Evolutionary conservation across 2,797 vertebrate genomes (phyloP).

Genomic region (Denticeps clupeoides): DNA sequence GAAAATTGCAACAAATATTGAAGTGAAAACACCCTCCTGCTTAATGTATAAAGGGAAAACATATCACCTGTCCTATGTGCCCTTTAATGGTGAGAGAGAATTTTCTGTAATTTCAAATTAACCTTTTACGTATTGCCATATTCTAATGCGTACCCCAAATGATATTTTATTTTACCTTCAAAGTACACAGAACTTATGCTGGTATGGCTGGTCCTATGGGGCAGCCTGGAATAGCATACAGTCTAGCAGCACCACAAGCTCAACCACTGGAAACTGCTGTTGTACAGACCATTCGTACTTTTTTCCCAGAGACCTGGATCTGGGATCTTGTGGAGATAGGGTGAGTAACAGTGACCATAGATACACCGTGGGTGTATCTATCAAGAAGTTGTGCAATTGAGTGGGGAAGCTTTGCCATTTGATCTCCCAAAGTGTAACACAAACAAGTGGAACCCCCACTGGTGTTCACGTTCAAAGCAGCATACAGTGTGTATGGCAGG

Average conservation of each 20-base stretch:
- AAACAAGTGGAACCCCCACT: too few relatives aligned
- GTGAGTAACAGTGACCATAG: slow-evolving; percentile 28
- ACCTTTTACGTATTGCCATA: not conserved
- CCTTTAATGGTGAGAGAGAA: not conserved
- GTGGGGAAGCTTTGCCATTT: too few relatives aligned
- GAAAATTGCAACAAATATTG: slow-evolving; percentile 51
- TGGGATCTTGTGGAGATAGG: slow-evolving; percentile 50
- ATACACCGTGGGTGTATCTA: not conserved
- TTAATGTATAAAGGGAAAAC: slow-evolving; percentile 29
- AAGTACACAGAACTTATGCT: too few relatives aligned
- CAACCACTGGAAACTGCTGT: not conserved
- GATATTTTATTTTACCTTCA: too few relatives aligned
- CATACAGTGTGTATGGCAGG: too few relatives aligned
- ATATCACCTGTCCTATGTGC: slow-evolving; percentile 19
- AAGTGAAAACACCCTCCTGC: slow-evolving; percentile 32
- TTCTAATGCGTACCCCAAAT: not conserved
- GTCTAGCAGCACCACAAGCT: too few relatives aligned
- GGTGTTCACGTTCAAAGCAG: too few relatives aligned
- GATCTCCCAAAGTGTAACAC: too few relatives aligned
- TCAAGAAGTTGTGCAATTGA: too few relatives aligned
- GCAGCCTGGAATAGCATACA: too few relatives aligned
- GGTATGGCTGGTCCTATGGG: too few relatives aligned
- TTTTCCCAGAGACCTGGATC: slow-evolving; percentile 58
- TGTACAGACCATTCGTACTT: slow-evolving; percentile 33
- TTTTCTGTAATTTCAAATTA: not conserved